Base-by-base conservation (phyloP, 1,140 invertebrate genomes). In the Pseudomyrmex gracilis region DNA sequence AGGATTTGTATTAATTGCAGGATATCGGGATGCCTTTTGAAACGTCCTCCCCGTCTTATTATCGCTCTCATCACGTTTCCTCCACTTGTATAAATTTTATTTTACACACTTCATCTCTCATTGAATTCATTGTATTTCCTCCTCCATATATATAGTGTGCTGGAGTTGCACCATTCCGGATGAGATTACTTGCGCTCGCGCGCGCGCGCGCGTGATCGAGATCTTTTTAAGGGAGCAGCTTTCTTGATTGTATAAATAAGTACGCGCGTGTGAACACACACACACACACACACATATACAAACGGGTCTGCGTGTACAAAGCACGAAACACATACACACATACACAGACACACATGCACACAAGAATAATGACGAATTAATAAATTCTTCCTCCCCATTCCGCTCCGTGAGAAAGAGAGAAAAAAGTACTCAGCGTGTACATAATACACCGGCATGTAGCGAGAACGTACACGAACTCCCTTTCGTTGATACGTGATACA, bases 381-480 rank as follows among this genome's bases (percentile, higher is more conserved):
- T 34, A 34, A 34, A 34, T 34, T 34, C 34, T 0, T 34, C 34
- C 34, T 34, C 34, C 5, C 34, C 5, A 34, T 20, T n/a, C 45
- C 13, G 64, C 20, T 57, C 49, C 45, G 22, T 70, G 43, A 20
- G 22, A 64, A 17, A 80, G 43, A 49, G 9, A 20, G 15, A n/a
- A 51, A 77, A 51, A 22, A 47, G 9, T 4, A 51, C 13, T 78
- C 53, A 55, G 22, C 76, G 43, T 80, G 76, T 80, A 71, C 22
- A 71, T 78, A 80, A 34, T 49, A 34, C 34, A 7, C 34, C 57
- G 60, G 57, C 20, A 58, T 43, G 15, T 71, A 76, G 60, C 60
- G 47, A 66, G 34, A 34, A 34, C 22, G 43, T 53, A 47, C 55
- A n/a, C 43, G n/a, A 80, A 70, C 20, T 67, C 45, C 22, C 13